Conservation (phyloP, 2,888 invertebrate genomes). For the Limenitis camilla region DNA sequence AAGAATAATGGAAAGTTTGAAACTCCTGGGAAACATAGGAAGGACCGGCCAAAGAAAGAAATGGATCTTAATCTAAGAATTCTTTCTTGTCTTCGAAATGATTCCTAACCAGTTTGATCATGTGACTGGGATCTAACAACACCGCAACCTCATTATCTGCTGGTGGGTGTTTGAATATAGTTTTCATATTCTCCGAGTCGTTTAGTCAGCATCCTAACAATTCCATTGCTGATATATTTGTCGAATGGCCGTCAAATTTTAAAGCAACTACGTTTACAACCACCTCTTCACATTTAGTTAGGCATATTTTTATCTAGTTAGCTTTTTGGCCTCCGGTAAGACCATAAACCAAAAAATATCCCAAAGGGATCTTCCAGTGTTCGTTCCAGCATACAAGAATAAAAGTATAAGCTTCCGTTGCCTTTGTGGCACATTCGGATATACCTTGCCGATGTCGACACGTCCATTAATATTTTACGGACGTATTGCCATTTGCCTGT, state of each 20-base stretch:
- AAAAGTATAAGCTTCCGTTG: constrained; percentile 28
- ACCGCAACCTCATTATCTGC: constrained; percentile 21
- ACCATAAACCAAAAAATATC: constrained; percentile 34
- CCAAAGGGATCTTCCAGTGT: constrained; percentile 36
- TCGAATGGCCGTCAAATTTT: constrained; percentile 28
- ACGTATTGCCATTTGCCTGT: constrained; percentile 18
- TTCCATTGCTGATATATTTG: constrained; percentile 25
- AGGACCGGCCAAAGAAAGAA: no score
- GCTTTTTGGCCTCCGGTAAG: constrained; percentile 27
- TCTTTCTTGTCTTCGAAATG: constrained; percentile 23
- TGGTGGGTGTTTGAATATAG: constrained; percentile 16
- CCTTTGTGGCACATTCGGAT: neutral
- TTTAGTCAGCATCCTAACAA: constrained; percentile 24
- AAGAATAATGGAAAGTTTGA: no score
- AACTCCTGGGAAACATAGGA: no score
- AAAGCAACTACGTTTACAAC: constrained; percentile 24
- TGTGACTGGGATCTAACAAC: constrained; percentile 27
- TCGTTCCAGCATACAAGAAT: constrained; percentile 31
- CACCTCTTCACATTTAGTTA: constrained; percentile 27
- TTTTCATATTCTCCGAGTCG: constrained; percentile 3
- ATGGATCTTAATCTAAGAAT: constrained; percentile 12
- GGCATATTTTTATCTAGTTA: constrained; percentile 25
- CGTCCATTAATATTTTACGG: neutral
- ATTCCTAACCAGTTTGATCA: constrained; percentile 26
- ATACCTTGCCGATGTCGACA: constrained; percentile 14